phyloP scores from a whole-genome alignment of 2,888 invertebrate species.

The Drosophila mayaguana region DNA sequence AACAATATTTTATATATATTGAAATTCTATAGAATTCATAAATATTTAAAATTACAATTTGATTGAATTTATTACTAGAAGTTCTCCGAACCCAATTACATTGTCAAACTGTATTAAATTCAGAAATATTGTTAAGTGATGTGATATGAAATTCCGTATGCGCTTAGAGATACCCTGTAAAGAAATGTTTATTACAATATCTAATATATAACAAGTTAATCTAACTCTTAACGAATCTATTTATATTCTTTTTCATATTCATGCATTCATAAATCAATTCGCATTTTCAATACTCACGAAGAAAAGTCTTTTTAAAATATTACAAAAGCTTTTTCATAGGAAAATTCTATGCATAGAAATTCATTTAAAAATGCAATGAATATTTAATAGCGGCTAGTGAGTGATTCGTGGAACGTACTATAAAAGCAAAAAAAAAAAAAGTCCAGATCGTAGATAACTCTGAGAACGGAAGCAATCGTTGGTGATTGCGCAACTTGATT shows the following conservation, averaged over 20 bases:
- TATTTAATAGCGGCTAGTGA: background rate
- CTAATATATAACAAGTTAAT: too few relatives aligned
- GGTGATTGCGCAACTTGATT: slow-evolving; percentile 27
- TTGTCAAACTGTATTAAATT: background rate
- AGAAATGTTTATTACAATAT: too few relatives aligned
- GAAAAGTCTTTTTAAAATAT: background rate
- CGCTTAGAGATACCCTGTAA: background rate
- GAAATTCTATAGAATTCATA: background rate
- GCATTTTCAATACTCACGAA: background rate
- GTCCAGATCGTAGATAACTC: slow-evolving; percentile 2
- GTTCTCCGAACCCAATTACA: background rate
- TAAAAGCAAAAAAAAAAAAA: background rate
- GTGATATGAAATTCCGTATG: too few relatives aligned
- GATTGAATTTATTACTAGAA: background rate
- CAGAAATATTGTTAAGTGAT: too few relatives aligned
- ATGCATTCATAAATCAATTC: background rate
- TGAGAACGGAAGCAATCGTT: slow-evolving; percentile 40
- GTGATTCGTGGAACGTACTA: too few relatives aligned
- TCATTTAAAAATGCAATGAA: background rate
- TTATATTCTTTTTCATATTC: background rate
- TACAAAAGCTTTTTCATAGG: background rate
- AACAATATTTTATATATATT: background rate
- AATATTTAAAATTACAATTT: background rate
- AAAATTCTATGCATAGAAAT: background rate
- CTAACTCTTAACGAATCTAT: too few relatives aligned